Percentiles rank a stretch among this genome's conserved stretches.
Evolutionary conservation across 2,888 invertebrate species (phyloP).

Genomic region (Sesamia inferens): DNA sequence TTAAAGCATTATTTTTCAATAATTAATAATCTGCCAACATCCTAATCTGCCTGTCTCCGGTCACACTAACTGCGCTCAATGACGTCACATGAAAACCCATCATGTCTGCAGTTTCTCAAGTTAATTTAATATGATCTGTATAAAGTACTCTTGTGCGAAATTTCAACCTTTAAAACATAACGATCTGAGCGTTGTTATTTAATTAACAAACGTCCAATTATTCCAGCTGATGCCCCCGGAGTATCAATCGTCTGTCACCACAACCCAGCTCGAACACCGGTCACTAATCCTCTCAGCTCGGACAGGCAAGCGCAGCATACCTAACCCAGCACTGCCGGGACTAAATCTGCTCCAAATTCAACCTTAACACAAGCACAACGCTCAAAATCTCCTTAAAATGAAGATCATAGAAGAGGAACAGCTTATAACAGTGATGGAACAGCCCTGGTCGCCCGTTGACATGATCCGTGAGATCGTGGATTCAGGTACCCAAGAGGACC

Average conservation of each 20-base stretch:
- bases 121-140: too few species aligned
- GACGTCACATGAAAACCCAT: too few species aligned
- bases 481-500: slow-evolving; percentile 94
- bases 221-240: slow-evolving; percentile 87
- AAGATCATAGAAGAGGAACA: slow-evolving; percentile 79
- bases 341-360: slow-evolving; percentile 66
- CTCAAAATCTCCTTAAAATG: slow-evolving; percentile 57
- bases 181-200: too few species aligned
- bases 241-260: slow-evolving; percentile 86
- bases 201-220: neutral
- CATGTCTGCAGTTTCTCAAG: too few species aligned
- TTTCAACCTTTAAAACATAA: too few species aligned
- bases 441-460: slow-evolving; percentile 89
- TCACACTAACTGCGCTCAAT: too few species aligned
- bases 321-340: slow-evolving; percentile 74
- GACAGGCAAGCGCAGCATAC: slow-evolving; percentile 72
- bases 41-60: too few species aligned
- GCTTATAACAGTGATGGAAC: slow-evolving; percentile 91
- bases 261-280: slow-evolving; percentile 90
- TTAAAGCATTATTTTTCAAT: too few species aligned
- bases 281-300: slow-evolving; percentile 91
- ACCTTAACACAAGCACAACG: slow-evolving; percentile 54
- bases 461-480: slow-evolving; percentile 91
- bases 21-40: too few species aligned
- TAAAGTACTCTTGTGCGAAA: neutral